Base-by-base conservation (phyloP, 35 echinoderm and acorn worm species). In the Heliocidaris tuberculata region DNA sequence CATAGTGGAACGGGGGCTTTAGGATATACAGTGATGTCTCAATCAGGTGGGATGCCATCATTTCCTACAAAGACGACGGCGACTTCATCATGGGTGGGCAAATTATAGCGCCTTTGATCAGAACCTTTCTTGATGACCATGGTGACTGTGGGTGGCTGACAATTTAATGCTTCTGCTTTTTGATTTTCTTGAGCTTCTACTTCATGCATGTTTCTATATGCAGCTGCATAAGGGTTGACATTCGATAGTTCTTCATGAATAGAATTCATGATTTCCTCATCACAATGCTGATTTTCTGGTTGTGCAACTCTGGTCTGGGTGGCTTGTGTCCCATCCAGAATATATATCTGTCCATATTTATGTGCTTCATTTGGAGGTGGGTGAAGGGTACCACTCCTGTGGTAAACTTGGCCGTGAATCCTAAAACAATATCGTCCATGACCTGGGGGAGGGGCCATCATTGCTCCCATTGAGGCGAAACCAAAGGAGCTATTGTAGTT, bases 51-150 rank as follows among this genome's bases (percentile, higher is more conserved):
- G n/a, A n/a, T n/a, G n/a, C n/a, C n/a, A n/a, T n/a, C n/a, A n/a
- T n/a, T n/a, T n/a, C n/a, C n/a, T n/a, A n/a, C n/a, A n/a, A n/a
- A n/a, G n/a, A n/a, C n/a, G n/a, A n/a, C n/a, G n/a, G n/a, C n/a
- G n/a, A n/a, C n/a, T n/a, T n/a, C n/a, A n/a, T n/a, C n/a, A n/a
- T n/a, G n/a, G n/a, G n/a, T n/a, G n/a, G n/a, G n/a, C n/a, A n/a
- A n/a, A n/a, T n/a, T n/a, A n/a, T n/a, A n/a, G n/a, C n/a, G n/a
- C n/a, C n/a, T n/a, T n/a, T n/a, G n/a, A n/a, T n/a, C n/a, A n/a
- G n/a, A n/a, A n/a, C n/a, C n/a, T n/a, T n/a, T n/a, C n/a, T 85
- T 85, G 85, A 85, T 85, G 5, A 85, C 30, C 85, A 85, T 85
- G 19, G 19, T 85, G 19, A 85, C 85, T 6, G 21, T 85, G 49